Conservation (phyloP, 2,888 invertebrate species). For the Choristoneura rosaceana region DNA sequence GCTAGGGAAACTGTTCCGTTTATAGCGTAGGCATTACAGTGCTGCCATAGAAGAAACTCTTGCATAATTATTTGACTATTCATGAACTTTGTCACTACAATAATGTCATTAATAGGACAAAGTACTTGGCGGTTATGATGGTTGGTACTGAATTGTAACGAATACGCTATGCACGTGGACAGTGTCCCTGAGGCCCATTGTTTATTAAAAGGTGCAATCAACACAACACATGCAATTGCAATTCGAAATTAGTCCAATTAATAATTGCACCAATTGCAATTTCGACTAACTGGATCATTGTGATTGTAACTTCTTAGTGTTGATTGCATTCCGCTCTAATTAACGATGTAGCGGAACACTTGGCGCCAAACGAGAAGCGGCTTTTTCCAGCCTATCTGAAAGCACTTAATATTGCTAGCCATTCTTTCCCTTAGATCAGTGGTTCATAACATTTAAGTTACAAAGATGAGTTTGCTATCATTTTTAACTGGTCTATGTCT, state of each 20-base stretch:
- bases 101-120: too few species aligned
- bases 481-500: neutral
- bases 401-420: neutral
- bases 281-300: neutral
- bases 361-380: neutral
- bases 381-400: neutral
- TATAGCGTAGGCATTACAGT: too few species aligned
- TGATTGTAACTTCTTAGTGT: neutral
- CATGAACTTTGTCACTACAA: too few species aligned
- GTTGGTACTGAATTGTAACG: neutral
- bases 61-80: too few species aligned
- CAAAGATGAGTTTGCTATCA: neutral
- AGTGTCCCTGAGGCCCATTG: neutral
- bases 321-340: neutral
- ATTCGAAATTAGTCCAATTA: too few species aligned
- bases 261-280: too few species aligned
- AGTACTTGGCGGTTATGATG: neutral
- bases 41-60: too few species aligned
- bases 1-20: neutral
- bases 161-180: slow-evolving; percentile 1
- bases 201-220: neutral
- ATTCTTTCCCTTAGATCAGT: neutral
- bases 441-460: neutral
- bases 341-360: neutral
- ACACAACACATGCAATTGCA: neutral